Evolutionary conservation across 64 coral and sea anemone genomes (phyloP).

Genomic region (Montipora cactus): DNA sequence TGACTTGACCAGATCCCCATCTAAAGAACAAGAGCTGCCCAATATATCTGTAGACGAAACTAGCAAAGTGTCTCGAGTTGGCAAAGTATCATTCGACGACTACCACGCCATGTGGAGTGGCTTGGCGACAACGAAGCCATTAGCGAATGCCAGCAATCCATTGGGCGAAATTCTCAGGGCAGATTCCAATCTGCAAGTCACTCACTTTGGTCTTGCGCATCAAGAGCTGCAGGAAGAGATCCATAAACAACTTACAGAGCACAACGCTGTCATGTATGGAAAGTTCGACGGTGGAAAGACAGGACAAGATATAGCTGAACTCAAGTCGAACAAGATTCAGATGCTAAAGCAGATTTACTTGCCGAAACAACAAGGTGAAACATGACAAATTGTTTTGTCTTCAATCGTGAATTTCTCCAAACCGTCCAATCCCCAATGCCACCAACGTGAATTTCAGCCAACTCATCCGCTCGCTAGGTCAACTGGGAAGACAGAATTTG

Average conservation of each 20-base stretch:
- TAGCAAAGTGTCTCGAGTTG: constrained; percentile 21
- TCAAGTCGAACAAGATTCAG: constrained; percentile 85
- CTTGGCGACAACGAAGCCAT: constrained; percentile 90
- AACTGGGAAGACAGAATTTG: too few relatives aligned
- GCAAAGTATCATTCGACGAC: constrained; percentile 92
- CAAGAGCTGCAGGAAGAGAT: constrained; percentile 89
- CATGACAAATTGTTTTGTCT: background rate
- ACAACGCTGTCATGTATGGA: constrained; percentile 90
- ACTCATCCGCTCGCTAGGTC: too few relatives aligned
- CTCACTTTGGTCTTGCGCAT: constrained; percentile 89
- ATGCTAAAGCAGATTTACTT: constrained; percentile 88
- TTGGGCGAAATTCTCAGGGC: constrained; percentile 67
- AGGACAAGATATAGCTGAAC: constrained; percentile 49
- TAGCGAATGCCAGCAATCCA: constrained; percentile 55
- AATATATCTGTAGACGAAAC: constrained; percentile 40
- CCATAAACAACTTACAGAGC: constrained; percentile 85
- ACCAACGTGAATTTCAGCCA: too few relatives aligned
- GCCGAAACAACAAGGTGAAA: constrained; percentile 79
- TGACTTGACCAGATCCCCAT: constrained; percentile 45
- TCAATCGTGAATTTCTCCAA: background rate
- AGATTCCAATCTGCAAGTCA: constrained; percentile 83
- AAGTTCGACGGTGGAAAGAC: constrained; percentile 63
- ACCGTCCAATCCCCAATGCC: background rate
- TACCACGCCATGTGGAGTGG: constrained; percentile 96
- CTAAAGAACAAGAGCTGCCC: background rate